These are phyloP conservation scores for Pseudomyrmex sp. DNA, from an alignment of 1,140 invertebrate species.

Conservation along the genomic window DNA sequence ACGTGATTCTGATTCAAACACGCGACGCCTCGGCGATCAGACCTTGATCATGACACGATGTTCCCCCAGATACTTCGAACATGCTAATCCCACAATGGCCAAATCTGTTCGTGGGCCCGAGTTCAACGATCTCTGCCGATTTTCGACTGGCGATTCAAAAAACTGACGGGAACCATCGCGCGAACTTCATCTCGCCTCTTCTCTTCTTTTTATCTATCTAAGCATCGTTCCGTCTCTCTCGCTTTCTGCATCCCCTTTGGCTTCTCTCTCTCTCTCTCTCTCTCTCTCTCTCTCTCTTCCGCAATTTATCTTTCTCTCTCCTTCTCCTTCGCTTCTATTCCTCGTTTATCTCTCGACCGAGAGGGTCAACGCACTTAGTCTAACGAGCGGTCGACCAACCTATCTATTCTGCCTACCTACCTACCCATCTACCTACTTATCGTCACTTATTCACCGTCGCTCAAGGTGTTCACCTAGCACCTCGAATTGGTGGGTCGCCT, in stretches of 20 bases:
- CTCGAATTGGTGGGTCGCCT: constrained; percentile 63
- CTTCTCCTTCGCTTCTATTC: constrained; percentile 55
- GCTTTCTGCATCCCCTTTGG: constrained; percentile 31
- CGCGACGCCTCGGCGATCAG: neutral
- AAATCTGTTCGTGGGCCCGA: constrained; percentile 37
- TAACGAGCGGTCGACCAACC: constrained; percentile 73
- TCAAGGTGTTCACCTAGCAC: constrained; percentile 59
- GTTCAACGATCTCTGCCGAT: constrained; percentile 63
- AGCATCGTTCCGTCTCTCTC: constrained; percentile 31
- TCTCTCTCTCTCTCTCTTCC: constrained; percentile 15
- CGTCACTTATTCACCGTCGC: constrained; percentile 77
- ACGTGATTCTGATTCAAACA: neutral
- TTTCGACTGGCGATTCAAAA: constrained; percentile 51
- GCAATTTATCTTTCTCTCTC: constrained; percentile 2
- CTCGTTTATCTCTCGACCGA: constrained; percentile 65
- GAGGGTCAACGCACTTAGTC: constrained; percentile 75
- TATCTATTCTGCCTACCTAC: constrained; percentile 79
- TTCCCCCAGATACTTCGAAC: constrained; percentile 38
- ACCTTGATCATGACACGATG: constrained; percentile 48
- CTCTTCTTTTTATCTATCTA: neutral
- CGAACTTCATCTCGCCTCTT: constrained; percentile 56
- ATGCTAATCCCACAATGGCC: constrained; percentile 34
- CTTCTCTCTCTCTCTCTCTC: constrained; percentile 28
- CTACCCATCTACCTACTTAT: constrained; percentile 82
- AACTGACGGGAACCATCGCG: constrained; percentile 58